Base-by-base conservation (phyloP, 1,140 invertebrate genomes). In the Coboldia fuscipes region DNA sequence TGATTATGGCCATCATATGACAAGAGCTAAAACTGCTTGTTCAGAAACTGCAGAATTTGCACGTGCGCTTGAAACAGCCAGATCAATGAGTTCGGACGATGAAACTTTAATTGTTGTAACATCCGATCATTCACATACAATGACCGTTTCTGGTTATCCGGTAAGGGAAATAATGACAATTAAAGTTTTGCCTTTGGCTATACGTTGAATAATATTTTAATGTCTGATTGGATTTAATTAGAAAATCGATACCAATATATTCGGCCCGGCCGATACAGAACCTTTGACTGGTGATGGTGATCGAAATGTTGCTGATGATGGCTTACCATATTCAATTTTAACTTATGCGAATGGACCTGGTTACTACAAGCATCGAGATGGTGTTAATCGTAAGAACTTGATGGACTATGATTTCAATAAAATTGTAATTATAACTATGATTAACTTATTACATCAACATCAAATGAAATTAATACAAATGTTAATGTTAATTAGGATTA, bases 1-100 rank as follows among this genome's bases (percentile, higher is more conserved):
- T 37, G 81, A 86, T 45, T 76, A 80, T 46, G 81, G 77, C 3
- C 82, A 86, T 54, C 82, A 86, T 42, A 72, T 72, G 42, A 79
- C 76, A 42, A 76, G 74, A 43, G 76, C 76, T 2, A 68, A 69
- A 33, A 62, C 75, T 37, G 77, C 80, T 0, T 49, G 84, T 4
- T 75, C 80, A 45, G 81, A 85, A 50, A 81, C 79, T 0, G 60
- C 75, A 2, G 74, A 77, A 27, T 58, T 85, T 35, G 75, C 80
- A 30, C 66, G 72, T 23, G 75, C 80, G 0, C 63, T 85, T 6
- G 54, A 70, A 42, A 65, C 61, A 9, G 76, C 77, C 0, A 47
- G 79, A 36, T 58, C 65, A 8, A 54, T 77, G 45, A 71, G 79
- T 5, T 65, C 75, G 41, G 59, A 63, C 21, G 62, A 71, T 1